Evolutionary conservation across 2,888 invertebrate species (phyloP), one percentile per base, ranked within the genome.

Genomic region (Drosophila macrospina): DNA sequence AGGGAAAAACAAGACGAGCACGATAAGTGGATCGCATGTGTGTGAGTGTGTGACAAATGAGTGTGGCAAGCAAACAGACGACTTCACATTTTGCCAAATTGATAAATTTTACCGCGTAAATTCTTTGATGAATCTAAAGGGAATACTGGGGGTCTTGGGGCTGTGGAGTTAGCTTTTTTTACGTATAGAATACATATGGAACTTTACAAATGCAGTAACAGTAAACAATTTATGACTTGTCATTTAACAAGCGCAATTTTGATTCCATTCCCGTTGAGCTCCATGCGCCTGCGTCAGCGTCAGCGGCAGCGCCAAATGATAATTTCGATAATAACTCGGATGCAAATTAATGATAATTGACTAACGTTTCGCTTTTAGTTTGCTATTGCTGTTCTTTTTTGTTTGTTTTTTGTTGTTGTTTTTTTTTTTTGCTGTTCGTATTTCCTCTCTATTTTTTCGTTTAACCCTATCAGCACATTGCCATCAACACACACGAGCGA

Each of bases 291-390:
- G n/a, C n/a, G n/a, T n/a, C n/a, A n/a, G n/a, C n/a, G 20, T 20
- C 20, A 20, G 36, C 57, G 47, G 51, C 39, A 65, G 52, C 48
- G 48, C 47, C 57, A 66, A 61, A 69, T 73, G 77, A 87, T 80
- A 74, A 86, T 82, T 77, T 73, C 72, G 76, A 67, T 81, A 88
- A 86, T 88, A 74, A 66, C 70, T 73, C 57, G 61, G 81, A 75
- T 84, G 87, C 68, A 80, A 88, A 88, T 88, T 81, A 79, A 77
- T 74, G 85, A 79, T 86, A 86, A 86, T 88, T 88, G 79, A 30
- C 57, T n/a, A 45, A 45, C 51, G 62, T 55, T 67, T 47, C 61
- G 59, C 11, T 36, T 45, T 45, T 54, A 30, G 39, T 41, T 52
- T 30, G 39, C 28, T 30, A 42, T 24, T 42, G 11, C 6, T 42